Evolutionary conservation across 2,797 vertebrate species (phyloP), one percentile per base, ranked within the genome.

Genomic region (Neosalanx taihuensis): DNA sequence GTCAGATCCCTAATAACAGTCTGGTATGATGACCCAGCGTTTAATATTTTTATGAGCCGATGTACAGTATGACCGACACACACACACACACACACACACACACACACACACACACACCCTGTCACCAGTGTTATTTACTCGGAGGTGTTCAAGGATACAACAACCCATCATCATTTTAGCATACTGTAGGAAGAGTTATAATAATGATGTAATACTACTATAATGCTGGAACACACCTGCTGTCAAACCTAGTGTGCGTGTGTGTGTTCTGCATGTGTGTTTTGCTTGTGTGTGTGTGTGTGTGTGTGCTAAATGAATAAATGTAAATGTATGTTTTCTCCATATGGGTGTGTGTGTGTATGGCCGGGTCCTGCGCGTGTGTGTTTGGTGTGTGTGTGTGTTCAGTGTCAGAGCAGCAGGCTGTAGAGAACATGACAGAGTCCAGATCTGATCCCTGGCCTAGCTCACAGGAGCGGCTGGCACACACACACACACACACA

Each of bases 21-120:
- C 49, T 70, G 17, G 29, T 70, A 65, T 76, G 71, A 73, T 64
- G 53, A 31, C 66, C 59, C 20, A 37, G 64, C 72, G n/a, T 17
- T 56, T 72, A 57, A 73, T 75, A 46, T 71, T 81, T 37, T 73
- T 71, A 76, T 69, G 63, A 73, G 69, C 57, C 64, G 15, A 77
- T 56, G 46, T 67, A 72, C 63, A 23, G 35, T 5, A 37, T 53
- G n/a, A n/a, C 26, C 59, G 30, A 60, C 61, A 70, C 53, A 64
- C 67, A 56, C 53, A 58, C 56, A 58, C 56, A 58, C n/a, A 58
- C 56, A 64, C 67, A 56, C 53, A 58, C 56, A 58, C 56, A 58
- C n/a, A 58, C 56, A 64, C 56, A 59, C 65, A 79, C 56, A 23
- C 56, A 58, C 18, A 63, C 69, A 72, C 62, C 75, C 59, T 71